These are phyloP conservation scores for Saturnia japonica DNA, from an alignment of 2,888 invertebrate genomes.

Conservation along the genomic window DNA sequence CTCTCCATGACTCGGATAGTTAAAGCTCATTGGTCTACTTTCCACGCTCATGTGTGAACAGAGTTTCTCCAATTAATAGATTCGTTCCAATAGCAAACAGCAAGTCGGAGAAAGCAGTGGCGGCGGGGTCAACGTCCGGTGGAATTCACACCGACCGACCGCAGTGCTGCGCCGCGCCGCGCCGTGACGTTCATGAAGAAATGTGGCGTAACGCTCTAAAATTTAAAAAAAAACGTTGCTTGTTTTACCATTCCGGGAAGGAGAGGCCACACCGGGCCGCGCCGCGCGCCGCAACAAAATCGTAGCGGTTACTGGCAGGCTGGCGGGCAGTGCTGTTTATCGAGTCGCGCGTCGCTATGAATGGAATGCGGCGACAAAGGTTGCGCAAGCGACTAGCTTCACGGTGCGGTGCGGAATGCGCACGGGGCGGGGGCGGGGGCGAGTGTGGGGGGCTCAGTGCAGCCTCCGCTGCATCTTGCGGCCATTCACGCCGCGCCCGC, in stretches of 20 bases:
- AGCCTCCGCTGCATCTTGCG: slow-evolving; percentile 74
- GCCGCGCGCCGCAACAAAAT: slow-evolving; percentile 27
- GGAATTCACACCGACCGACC: slow-evolving; percentile 74
- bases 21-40: slow-evolving; percentile 71
- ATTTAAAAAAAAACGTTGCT: slow-evolving; percentile 70
- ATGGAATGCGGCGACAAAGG: slow-evolving; percentile 78
- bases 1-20: slow-evolving; percentile 41
- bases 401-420: slow-evolving; percentile 63
- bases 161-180: slow-evolving; percentile 72
- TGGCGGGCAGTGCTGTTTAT: slow-evolving; percentile 41
- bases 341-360: slow-evolving; percentile 69
- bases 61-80: slow-evolving; percentile 82
- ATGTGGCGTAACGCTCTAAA: slow-evolving; percentile 78
- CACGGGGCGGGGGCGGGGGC: slow-evolving; percentile 41
- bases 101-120: slow-evolving; percentile 76
- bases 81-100: slow-evolving; percentile 81
- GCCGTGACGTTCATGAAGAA: slow-evolving; percentile 76
- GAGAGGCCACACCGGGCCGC: slow-evolving; percentile 40
- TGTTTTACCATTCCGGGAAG: slow-evolving; percentile 66
- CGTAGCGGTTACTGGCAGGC: slow-evolving; percentile 35
- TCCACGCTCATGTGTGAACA: slow-evolving; percentile 80
- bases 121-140: slow-evolving; percentile 75
- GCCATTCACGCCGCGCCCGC: slow-evolving; percentile 75
- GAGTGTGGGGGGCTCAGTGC: slow-evolving; percentile 65
- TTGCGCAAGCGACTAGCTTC: slow-evolving; percentile 74